Evolutionary conservation across 2,888 invertebrate genomes (phyloP), one percentile per base, ranked within the genome.

Genomic region (Netelia melanura): DNA sequence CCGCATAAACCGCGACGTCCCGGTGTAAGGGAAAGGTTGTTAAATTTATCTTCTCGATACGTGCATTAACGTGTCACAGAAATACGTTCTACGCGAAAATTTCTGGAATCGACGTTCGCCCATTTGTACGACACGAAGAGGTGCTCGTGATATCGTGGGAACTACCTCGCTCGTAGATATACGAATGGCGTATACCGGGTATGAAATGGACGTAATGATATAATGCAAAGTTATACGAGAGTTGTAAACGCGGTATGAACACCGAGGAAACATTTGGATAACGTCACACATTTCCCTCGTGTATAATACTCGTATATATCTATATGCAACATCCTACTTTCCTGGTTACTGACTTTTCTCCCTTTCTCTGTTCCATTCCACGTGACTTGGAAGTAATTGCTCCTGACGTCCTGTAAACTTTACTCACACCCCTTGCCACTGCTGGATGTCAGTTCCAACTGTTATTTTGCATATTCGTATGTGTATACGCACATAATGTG

Each of bases 311-410:
- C 43, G 21, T 25, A 38, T 23, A 25, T 65, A 43, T 30, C 3
- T 38, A 11, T 43, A 72, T 54, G 8, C 23, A 38, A 6, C 6
- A 6, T 38, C 21, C 30, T 10, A 80, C 65, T 58, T 80, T 48
- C 10, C 64, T 9, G 44, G 65, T 56, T 80, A 72, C 30, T 68
- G 30, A 62, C 78, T 78, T 72, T 67, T 67, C 48, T 44, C 54
- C 21, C 54, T 52, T 74, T 43, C n/a, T 54, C 43, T 61, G 14
- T 23, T 21, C 48, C 30, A 38, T 71, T 84, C 68, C 30, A 44
- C 70, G 14, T 48, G 70, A 71, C 75, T 38, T 58, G 64, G 38
- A 64, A 62, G 77, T 84, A 84, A 84, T 84, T 84, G 72, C 62
- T 72, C 44, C 67, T 72, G 72, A 74, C 84, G 72, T 25, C 67